Evolutionary conservation across 2,888 invertebrate genomes (phyloP).

Genomic region (Uloborus plumipes): DNA sequence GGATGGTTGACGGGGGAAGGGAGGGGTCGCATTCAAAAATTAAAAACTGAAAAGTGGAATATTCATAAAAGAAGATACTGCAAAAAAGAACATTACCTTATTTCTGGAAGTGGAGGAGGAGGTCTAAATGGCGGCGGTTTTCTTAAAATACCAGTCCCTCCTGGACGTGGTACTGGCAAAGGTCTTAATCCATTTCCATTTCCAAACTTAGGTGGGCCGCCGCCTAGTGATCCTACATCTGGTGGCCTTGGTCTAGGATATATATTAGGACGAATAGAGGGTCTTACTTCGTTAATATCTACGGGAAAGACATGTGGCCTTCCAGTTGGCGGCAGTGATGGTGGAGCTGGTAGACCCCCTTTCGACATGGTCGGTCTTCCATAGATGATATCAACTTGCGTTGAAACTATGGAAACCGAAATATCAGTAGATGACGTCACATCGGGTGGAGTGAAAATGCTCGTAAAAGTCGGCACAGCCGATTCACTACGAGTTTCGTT

Average conservation of each 20-base stretch:
- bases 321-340: conserved; percentile 67
- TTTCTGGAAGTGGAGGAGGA: conserved; percentile 55
- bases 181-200: conserved; percentile 45
- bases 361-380: conserved; percentile 42
- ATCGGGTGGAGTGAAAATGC: conserved; percentile 25
- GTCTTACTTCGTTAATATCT: conserved; percentile 76
- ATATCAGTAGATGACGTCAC: conserved; percentile 42
- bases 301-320: conserved; percentile 76
- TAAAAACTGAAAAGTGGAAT: no score
- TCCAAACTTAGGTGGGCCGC: conserved; percentile 26
- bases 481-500: conserved; percentile 20
- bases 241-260: conserved; percentile 37
- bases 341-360: conserved; percentile 17
- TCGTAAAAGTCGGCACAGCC: conserved; percentile 39
- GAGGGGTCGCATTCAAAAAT: no score
- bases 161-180: conserved; percentile 33
- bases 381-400: conserved; percentile 47
- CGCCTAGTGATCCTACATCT: conserved; percentile 3
- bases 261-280: conserved; percentile 31
- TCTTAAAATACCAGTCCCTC: conserved; percentile 21
- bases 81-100: conserved; percentile 27
- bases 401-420: conserved; percentile 43
- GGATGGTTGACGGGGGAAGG: no score
- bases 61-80: no score
- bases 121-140: conserved; percentile 52